A percentile compares a stretch with the other conserved stretches of the same genome.
These are phyloP conservation scores for Calephelis virginiensis DNA, from an alignment of 1,140 invertebrate species.

Conservation along the genomic window DNA sequence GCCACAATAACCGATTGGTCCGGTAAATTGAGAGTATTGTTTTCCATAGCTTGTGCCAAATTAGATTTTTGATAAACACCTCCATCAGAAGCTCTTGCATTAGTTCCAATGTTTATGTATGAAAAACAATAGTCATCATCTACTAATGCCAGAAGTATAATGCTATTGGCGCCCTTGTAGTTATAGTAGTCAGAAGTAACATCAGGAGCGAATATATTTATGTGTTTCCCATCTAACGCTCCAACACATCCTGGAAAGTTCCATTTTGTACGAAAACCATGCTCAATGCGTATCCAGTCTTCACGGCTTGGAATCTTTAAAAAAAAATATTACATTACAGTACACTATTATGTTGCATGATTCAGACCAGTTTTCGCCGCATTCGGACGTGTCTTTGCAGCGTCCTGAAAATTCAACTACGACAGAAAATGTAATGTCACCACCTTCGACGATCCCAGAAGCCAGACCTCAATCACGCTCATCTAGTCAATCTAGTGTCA, in stretches of 20 bases:
- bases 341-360: constrained; percentile 1
- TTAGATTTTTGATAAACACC: constrained; percentile 32
- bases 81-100: constrained; percentile 60
- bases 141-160: constrained; percentile 51
- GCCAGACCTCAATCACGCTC: constrained; percentile 4
- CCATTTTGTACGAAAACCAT: constrained; percentile 17
- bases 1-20: neutral
- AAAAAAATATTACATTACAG: constrained; percentile 11
- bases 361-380: constrained; percentile 9
- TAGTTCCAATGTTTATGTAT: constrained; percentile 65
- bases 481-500: neutral
- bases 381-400: too few species aligned
- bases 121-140: constrained; percentile 74
- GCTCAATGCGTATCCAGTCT: constrained; percentile 19
- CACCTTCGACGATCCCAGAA: constrained; percentile 7
- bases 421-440: constrained; percentile 14
- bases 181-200: constrained; percentile 5
- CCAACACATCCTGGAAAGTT: constrained; percentile 17
- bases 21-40: constrained; percentile 5
- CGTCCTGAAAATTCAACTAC: constrained; percentile 6
- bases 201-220: constrained; percentile 15
- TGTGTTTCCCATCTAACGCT: constrained; percentile 12
- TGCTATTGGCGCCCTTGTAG: constrained; percentile 23
- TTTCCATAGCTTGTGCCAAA: neutral
- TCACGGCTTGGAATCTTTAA: constrained; percentile 2